A percentile compares a stretch with the other conserved stretches of the same genome.
Evolutionary conservation across 2,888 invertebrate genomes (phyloP).

Genomic region (Harpalus rubripes): DNA sequence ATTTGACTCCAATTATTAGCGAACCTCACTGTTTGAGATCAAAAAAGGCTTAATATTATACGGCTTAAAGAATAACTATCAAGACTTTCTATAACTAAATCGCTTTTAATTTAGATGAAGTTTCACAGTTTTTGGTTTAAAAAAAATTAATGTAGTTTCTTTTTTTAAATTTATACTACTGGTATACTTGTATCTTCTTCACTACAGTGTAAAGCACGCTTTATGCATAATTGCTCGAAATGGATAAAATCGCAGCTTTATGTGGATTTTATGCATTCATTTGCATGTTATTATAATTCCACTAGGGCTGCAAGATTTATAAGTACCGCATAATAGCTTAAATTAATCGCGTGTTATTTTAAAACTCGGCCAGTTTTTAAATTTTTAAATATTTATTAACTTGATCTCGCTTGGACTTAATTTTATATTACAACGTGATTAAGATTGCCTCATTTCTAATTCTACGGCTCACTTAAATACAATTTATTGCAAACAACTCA

Average conservation of each 20-base stretch:
- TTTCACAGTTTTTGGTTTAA: too few relatives aligned
- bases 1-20: too few relatives aligned
- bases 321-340: slow-evolving; percentile 40
- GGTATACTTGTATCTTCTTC: not conserved
- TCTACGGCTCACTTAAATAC: not conserved
- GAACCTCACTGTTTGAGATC: too few relatives aligned
- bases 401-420: slow-evolving; percentile 14
- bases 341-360: slow-evolving; percentile 43
- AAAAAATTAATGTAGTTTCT: too few relatives aligned
- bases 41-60: too few relatives aligned
- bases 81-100: too few relatives aligned
- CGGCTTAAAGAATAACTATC: too few relatives aligned
- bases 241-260: slow-evolving; percentile 40
- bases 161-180: not conserved
- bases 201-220: not conserved
- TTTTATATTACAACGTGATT: slow-evolving; percentile 19
- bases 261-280: slow-evolving; percentile 57
- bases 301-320: slow-evolving; percentile 45
- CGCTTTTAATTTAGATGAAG: too few relatives aligned
- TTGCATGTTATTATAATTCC: slow-evolving; percentile 47
- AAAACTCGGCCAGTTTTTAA: slow-evolving; percentile 43
- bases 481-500: slow-evolving; percentile 12
- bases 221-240: slow-evolving; percentile 43
- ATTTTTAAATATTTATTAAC: slow-evolving; percentile 48
- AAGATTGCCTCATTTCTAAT: slow-evolving; percentile 15